Percentiles rank a stretch among this genome's conserved stretches.
These are phyloP conservation scores for Sterrhoptilus dennistouni DNA, from an alignment of 2,113 vertebrate species.

Conservation along the genomic window DNA sequence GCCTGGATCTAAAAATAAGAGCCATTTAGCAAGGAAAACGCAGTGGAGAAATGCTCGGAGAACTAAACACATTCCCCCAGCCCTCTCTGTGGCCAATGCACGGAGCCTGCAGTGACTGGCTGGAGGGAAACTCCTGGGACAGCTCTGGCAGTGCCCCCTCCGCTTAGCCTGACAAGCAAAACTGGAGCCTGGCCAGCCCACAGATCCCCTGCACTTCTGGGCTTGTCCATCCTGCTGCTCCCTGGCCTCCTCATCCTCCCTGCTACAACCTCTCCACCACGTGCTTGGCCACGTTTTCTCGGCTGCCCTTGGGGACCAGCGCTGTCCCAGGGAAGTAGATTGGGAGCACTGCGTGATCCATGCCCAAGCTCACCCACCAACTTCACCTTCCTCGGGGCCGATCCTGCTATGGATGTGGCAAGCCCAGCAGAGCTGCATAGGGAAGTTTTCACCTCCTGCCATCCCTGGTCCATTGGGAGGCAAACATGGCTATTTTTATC, in stretches of 20 bases:
- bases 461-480: conserved; percentile 18
- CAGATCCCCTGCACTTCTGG: not conserved
- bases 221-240: not conserved
- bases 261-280: not conserved
- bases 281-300: not conserved
- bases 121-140: not conserved
- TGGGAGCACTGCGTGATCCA: fast-evolving
- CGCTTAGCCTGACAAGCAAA: not conserved
- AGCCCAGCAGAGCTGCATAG: not conserved
- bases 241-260: not conserved
- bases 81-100: not conserved
- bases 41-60: conserved; percentile 43
- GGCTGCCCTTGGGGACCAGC: not conserved
- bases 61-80: conserved; percentile 8
- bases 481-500: conserved; percentile 61
- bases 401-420: not conserved
- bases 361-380: not conserved
- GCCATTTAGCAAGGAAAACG: conserved; percentile 63
- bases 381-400: not conserved
- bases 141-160: not conserved
- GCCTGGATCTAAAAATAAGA: conserved; percentile 70
- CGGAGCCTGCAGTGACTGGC: not conserved
- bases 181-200: not conserved
- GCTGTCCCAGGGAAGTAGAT: not conserved
- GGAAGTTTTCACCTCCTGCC: conserved; percentile 53